Evolutionary conservation across 2,888 invertebrate species (phyloP).

Genomic region (Phengaris alcon): DNA sequence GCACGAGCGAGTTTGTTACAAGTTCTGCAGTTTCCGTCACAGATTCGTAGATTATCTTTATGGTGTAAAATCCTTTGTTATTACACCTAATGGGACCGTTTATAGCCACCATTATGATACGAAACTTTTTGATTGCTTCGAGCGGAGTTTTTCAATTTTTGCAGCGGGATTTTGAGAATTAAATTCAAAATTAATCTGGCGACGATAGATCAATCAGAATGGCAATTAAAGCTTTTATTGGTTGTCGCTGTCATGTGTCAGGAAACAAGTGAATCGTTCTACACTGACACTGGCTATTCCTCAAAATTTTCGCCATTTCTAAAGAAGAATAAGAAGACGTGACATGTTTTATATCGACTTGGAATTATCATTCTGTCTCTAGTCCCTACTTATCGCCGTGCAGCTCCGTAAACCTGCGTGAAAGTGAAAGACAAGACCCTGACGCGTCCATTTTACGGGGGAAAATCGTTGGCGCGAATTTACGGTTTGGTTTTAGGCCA

Average conservation of each 20-base stretch:
- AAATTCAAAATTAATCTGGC: not conserved
- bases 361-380: not conserved
- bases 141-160: conserved; percentile 8
- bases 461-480: no score
- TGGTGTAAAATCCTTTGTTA: conserved; percentile 50
- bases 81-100: conserved; percentile 66
- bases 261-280: not conserved
- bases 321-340: no score
- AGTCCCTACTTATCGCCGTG: no score
- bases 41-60: conserved; percentile 44
- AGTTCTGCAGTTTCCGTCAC: conserved; percentile 53
- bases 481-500: no score
- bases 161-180: not conserved
- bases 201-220: conserved; percentile 5
- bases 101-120: conserved; percentile 51
- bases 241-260: not conserved
- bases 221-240: conserved; percentile 6
- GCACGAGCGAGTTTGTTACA: conserved; percentile 57
- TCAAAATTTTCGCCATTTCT: no score
- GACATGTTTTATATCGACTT: conserved; percentile 3
- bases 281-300: no score
- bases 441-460: no score
- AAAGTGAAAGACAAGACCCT: no score
- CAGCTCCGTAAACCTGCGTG: no score
- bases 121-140: conserved; percentile 23